Conservation (phyloP, 2,888 invertebrate genomes). For the Tetheella fluctuosa region DNA sequence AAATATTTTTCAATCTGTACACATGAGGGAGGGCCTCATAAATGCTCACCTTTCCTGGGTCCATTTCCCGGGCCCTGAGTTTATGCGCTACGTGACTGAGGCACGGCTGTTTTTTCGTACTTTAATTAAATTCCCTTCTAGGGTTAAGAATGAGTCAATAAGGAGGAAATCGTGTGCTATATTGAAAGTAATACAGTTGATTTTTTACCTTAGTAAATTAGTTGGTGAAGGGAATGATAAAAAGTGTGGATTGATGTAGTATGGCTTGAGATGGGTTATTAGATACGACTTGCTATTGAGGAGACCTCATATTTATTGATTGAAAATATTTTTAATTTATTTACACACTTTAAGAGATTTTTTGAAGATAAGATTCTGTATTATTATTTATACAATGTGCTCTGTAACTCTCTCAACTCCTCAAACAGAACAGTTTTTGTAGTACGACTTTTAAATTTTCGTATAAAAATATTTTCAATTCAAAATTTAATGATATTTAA, state of each 20-base stretch:
- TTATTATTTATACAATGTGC: too few species aligned
- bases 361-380: too few species aligned
- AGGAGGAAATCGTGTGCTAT: slow-evolving; percentile 16
- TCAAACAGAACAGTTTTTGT: too few species aligned
- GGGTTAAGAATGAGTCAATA: slow-evolving; percentile 12
- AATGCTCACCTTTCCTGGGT: neutral
- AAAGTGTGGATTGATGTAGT: neutral
- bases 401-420: too few species aligned
- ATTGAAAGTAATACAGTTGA: slow-evolving; percentile 10
- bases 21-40: slow-evolving; percentile 5
- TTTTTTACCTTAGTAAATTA: slow-evolving; percentile 13
- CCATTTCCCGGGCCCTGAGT: neutral
- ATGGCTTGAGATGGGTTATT: neutral
- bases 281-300: too few species aligned
- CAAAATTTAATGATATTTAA: too few species aligned
- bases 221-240: neutral
- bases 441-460: too few species aligned
- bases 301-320: too few species aligned
- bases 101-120: slow-evolving; percentile 16
- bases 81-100: slow-evolving; percentile 41
- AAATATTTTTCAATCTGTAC: slow-evolving; percentile 45
- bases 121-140: slow-evolving; percentile 21
- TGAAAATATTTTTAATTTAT: too few species aligned
- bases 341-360: too few species aligned
- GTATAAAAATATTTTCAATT: too few species aligned